Conservation (phyloP, 2,113 vertebrate genomes). For the Catharus fuscescens region DNA sequence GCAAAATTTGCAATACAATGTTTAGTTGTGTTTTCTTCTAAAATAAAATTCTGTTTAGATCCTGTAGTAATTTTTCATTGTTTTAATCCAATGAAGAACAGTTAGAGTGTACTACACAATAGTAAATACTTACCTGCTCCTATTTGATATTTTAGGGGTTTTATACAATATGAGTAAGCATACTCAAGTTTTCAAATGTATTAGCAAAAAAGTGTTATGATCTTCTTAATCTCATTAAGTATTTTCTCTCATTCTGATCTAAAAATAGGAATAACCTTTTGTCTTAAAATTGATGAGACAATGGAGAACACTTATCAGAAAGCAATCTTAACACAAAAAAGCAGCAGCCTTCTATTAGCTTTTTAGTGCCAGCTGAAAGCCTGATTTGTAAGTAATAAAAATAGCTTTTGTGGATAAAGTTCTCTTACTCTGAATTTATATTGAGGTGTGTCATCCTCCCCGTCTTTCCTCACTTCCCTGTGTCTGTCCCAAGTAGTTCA, state of each 20-base stretch:
- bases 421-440: background rate
- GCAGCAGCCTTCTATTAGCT: background rate
- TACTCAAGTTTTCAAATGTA: background rate
- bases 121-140: background rate
- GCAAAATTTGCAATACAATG: background rate
- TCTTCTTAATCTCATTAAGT: background rate
- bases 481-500: background rate
- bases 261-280: conserved; percentile 1
- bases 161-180: background rate
- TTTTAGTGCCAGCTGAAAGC: background rate
- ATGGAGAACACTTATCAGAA: background rate
- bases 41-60: background rate
- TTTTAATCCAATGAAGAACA: background rate
- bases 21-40: background rate
- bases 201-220: background rate
- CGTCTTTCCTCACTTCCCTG: background rate
- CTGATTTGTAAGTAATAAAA: conserved; percentile 21
- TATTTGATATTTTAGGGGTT: background rate
- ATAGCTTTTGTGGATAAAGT: background rate
- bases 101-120: background rate
- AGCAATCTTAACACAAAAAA: background rate
- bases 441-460: background rate
- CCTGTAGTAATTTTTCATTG: background rate
- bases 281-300: background rate
- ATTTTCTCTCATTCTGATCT: background rate